Evolutionary conservation across 1,140 invertebrate species (phyloP).

Genomic region (Choristoneura fumiferana): DNA sequence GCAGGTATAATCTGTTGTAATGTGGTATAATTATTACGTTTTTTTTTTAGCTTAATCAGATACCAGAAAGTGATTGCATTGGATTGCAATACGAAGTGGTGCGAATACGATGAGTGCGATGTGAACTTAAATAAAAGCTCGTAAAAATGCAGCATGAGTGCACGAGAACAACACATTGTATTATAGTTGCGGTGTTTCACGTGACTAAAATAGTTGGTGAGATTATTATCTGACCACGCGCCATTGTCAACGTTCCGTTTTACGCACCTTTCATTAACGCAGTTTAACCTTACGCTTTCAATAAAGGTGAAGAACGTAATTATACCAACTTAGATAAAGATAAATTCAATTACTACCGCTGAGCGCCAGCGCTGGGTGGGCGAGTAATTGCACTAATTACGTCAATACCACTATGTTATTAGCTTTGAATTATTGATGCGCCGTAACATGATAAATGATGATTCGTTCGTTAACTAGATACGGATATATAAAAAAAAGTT

Average conservation of each 20-base stretch:
- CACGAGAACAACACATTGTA: too few relatives aligned
- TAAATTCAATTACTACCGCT: conserved; percentile 58
- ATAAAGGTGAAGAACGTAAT: conserved; percentile 56
- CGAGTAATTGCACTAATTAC: conserved; percentile 70
- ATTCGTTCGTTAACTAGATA: conserved; percentile 38
- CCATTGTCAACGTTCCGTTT: conserved; percentile 59
- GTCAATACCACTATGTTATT: conserved; percentile 60
- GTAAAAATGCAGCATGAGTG: too few relatives aligned
- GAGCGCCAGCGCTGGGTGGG: conserved; percentile 52
- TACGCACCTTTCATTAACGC: conserved; percentile 27
- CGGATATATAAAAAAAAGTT: not conserved
- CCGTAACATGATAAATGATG: conserved; percentile 50
- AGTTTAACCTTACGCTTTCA: not conserved
- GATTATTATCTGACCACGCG: conserved; percentile 27
- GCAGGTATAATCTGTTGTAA: too few relatives aligned
- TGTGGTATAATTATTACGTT: too few relatives aligned
- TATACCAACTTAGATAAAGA: conserved; percentile 52
- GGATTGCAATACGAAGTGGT: too few relatives aligned
- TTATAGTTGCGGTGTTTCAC: too few relatives aligned
- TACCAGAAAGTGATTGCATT: too few relatives aligned
- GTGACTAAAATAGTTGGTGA: too few relatives aligned
- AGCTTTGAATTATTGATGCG: conserved; percentile 71
- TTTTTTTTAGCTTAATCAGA: too few relatives aligned
- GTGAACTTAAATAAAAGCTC: too few relatives aligned
- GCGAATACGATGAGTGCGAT: too few relatives aligned